Base-by-base conservation (phyloP, 1,140 invertebrate genomes). In the Arctopsyche grandis region DNA sequence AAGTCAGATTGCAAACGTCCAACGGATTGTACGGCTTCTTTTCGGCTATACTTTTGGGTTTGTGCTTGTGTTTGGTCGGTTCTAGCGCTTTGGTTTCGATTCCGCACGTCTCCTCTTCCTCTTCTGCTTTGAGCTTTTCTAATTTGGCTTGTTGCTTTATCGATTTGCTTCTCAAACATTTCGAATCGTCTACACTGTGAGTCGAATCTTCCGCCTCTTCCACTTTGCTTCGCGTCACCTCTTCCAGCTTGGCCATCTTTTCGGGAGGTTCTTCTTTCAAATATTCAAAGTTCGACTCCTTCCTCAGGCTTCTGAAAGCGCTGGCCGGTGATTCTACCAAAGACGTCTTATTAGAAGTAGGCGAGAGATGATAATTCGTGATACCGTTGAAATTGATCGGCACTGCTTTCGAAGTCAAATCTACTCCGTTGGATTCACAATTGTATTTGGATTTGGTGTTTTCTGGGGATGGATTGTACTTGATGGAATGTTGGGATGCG, bases 1-100 rank as follows among this genome's bases (percentile, higher is more conserved):
- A 91, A 77, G 91, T 88, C 73, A 93, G 85, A 85, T 93, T 93
- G 58, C 89, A 92, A 7, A 92, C 92, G 82, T 92, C 92, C 79
- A 93, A 83, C 3, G 91, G 91, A 85, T 93, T 92, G 83, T 91
- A 91, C 75, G 91, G 91, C 80, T 90, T 91, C 44, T 89, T 86
- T 52, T 84, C 83, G 60, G 83, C 84, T 81, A 84, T 81, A 86
- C 86, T 71, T 16, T 81, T 73, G 87, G 84, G 78, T 81, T 84
- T 69, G 48, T 78, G 83, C 82, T 84, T 83, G 48, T 80, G 19
- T 44, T 84, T 83, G 86, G 85, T 84, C 69, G 60, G 10, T 66
- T 26, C 84, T 78, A 86, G 83, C 77, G 85, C 84, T 83, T 38
- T 38, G 29, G 29, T 38, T 89, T 83, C 71, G 84, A 80, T 12